phyloP scores from a whole-genome alignment of 2,888 invertebrate genomes.

The Patella pellucida region DNA sequence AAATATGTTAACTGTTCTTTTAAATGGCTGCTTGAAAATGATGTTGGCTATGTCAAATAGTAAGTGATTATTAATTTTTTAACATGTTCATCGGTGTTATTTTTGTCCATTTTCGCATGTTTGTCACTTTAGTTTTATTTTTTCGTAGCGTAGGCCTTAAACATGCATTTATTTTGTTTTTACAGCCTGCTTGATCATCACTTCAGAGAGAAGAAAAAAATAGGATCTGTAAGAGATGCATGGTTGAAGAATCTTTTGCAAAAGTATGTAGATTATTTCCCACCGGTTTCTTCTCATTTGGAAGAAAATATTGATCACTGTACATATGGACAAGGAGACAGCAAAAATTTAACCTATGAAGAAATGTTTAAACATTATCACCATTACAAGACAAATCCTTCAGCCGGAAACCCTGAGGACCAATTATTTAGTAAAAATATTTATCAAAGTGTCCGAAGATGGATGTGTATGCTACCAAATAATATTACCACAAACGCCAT shows the following conservation, averaged over 20 bases:
- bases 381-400: not conserved
- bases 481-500: not conserved
- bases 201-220: not conserved
- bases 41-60: not conserved
- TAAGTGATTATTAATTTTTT: not conserved
- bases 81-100: too few relatives aligned
- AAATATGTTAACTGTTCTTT: not conserved
- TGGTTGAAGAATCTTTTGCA: not conserved
- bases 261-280: not conserved
- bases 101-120: too few relatives aligned
- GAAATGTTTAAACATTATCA: not conserved
- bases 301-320: not conserved
- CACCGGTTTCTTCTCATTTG: not conserved
- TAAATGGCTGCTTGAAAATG: not conserved
- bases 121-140: too few relatives aligned
- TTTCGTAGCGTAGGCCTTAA: not conserved
- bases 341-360: not conserved
- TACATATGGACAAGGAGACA: not conserved
- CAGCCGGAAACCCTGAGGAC: not conserved
- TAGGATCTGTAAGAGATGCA: constrained; percentile 3
- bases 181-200: not conserved
- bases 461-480: not conserved
- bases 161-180: not conserved
- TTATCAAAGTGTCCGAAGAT: not conserved
- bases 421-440: not conserved